These are phyloP conservation scores for Parasteatoda lunata DNA, from an alignment of 2,888 invertebrate species.

Conservation along the genomic window DNA sequence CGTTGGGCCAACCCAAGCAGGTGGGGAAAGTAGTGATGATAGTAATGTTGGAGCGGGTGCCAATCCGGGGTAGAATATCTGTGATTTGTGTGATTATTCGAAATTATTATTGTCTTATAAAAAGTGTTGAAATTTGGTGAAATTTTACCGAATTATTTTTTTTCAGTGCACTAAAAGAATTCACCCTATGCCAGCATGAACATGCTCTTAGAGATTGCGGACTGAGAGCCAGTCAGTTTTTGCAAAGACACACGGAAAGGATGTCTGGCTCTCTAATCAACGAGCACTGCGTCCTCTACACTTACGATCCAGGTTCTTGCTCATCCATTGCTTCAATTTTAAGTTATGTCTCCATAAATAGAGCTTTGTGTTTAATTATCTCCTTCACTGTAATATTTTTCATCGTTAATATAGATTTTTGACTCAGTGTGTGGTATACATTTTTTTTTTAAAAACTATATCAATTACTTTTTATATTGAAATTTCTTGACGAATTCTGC, in stretches of 20 bases:
- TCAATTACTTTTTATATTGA: too few relatives aligned
- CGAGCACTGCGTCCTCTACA: conserved; percentile 70
- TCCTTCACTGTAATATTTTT: too few relatives aligned
- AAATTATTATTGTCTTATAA: neutral
- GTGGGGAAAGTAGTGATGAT: neutral
- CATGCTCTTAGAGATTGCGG: conserved; percentile 69
- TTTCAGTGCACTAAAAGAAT: conserved; percentile 68
- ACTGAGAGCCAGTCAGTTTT: conserved; percentile 65
- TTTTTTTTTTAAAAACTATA: too few relatives aligned
- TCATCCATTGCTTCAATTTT: conserved; percentile 5
- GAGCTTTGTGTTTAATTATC: too few relatives aligned
- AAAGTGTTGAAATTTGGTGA: neutral
- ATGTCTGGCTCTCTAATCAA: conserved; percentile 70
- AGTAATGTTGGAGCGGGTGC: neutral
- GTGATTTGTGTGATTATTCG: too few relatives aligned
- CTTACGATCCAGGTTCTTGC: conserved; percentile 68
- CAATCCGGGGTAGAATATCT: neutral
- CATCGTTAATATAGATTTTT: too few relatives aligned
- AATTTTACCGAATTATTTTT: neutral
- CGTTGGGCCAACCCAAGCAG: neutral
- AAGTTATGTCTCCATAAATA: too few relatives aligned
- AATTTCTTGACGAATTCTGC: too few relatives aligned
- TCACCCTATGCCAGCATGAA: conserved; percentile 66
- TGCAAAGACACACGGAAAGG: conserved; percentile 66
- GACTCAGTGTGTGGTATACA: too few relatives aligned